phyloP scores from a whole-genome alignment of 1,140 invertebrate genomes.

The Drosophila burlai region DNA sequence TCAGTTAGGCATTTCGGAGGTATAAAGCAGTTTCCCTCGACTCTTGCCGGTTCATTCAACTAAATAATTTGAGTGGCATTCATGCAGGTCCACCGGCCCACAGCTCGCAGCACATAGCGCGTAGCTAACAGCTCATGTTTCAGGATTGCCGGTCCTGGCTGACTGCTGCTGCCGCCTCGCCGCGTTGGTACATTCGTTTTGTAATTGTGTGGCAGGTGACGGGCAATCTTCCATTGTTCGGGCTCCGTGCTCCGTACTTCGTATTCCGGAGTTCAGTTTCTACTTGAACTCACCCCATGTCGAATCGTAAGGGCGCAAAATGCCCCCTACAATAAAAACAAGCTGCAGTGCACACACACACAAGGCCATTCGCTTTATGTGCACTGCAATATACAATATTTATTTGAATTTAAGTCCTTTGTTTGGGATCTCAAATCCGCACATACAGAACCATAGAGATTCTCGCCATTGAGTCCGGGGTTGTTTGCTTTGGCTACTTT shows the following conservation, averaged over 20 bases:
- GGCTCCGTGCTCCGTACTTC: conserved; percentile 13
- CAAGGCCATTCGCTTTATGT: conserved; percentile 74
- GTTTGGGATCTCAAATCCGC: conserved; percentile 79
- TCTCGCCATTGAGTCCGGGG: conserved; percentile 42
- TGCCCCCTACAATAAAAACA: conserved; percentile 80
- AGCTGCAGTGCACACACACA: conserved; percentile 61
- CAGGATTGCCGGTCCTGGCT: conserved; percentile 52
- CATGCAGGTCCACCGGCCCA: conserved; percentile 74
- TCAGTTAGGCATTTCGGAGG: conserved; percentile 44
- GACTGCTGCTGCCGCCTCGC: conserved; percentile 22
- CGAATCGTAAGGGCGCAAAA: conserved; percentile 81
- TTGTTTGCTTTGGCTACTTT: conserved; percentile 77
- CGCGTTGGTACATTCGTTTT: conserved; percentile 74
- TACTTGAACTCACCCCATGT: conserved; percentile 82
- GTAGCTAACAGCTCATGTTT: conserved; percentile 71
- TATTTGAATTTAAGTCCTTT: conserved; percentile 84
- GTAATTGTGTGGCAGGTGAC: conserved; percentile 85
- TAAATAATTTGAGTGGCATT: conserved; percentile 85
- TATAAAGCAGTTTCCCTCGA: conserved; percentile 54
- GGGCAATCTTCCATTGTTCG: conserved; percentile 81
- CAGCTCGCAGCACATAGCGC: conserved; percentile 43
- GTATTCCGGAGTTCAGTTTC: conserved; percentile 33
- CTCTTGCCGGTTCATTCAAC: conserved; percentile 84
- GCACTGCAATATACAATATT: conserved; percentile 82
- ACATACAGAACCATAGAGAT: conserved; percentile 40